These are phyloP conservation scores for Micromussa lordhowensis DNA, from an alignment of 92 coral and sea anemone genomes.

Conservation along the genomic window DNA sequence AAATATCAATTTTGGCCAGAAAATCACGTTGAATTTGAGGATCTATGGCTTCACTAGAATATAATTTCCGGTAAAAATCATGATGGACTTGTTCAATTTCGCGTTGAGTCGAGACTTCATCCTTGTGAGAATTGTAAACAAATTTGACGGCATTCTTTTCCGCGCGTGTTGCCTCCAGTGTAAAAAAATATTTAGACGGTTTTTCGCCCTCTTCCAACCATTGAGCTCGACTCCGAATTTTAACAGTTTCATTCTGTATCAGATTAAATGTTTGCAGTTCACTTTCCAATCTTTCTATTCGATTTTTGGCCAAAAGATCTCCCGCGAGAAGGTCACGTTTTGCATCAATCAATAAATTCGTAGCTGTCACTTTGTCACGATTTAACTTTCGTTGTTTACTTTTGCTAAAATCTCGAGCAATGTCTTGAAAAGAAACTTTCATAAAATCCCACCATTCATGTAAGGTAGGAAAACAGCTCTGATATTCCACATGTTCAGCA, in stretches of 20 bases:
- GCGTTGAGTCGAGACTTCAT: not conserved
- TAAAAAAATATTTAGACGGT: constrained; percentile 13
- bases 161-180: not conserved
- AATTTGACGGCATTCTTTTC: not conserved
- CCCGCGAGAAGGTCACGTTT: too few relatives aligned
- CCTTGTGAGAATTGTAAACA: not conserved
- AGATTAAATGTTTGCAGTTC: not conserved
- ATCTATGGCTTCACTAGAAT: not conserved
- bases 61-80: constrained; percentile 1
- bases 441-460: too few relatives aligned
- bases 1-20: not conserved
- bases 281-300: too few relatives aligned
- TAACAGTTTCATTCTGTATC: not conserved
- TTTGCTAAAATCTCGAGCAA: too few relatives aligned
- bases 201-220: constrained; percentile 45
- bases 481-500: too few relatives aligned
- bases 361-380: too few relatives aligned
- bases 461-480: too few relatives aligned
- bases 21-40: not conserved
- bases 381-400: too few relatives aligned
- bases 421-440: too few relatives aligned
- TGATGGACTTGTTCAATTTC: constrained; percentile 14
- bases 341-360: too few relatives aligned
- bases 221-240: constrained; percentile 22
- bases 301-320: too few relatives aligned